Conservation (phyloP, 2,797 vertebrate species). For the Enteromius viviparus region DNA sequence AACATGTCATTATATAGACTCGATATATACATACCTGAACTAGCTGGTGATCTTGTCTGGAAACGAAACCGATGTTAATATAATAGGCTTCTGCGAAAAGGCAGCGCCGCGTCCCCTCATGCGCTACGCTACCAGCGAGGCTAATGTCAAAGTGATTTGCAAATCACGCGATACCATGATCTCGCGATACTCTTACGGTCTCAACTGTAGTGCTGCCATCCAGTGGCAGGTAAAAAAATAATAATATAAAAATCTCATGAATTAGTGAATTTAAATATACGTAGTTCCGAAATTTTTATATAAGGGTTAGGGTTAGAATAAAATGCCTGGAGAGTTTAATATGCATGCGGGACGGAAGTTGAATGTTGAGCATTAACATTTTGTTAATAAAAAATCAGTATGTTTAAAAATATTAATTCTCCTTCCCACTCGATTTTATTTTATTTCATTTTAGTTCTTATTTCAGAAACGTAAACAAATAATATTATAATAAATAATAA, state of each 20-base stretch:
- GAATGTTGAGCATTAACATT: not conserved
- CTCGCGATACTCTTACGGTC: not conserved
- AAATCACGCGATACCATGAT: not conserved
- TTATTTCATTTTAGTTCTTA: not conserved
- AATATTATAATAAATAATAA: not conserved
- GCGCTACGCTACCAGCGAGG: not conserved
- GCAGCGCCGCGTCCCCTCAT: not conserved
- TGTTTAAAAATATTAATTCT: not conserved
- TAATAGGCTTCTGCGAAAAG: not conserved
- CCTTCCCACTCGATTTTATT: not conserved
- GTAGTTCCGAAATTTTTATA: not conserved
- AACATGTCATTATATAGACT: not conserved
- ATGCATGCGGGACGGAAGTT: not conserved
- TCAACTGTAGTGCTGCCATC: not conserved
- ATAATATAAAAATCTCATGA: not conserved
- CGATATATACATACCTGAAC: slow-evolving; percentile 21
- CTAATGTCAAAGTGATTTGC: slow-evolving; percentile 20
- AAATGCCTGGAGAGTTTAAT: not conserved
- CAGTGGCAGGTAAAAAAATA: not conserved
- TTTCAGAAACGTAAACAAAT: not conserved
- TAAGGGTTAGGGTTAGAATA: not conserved
- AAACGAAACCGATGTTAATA: not conserved
- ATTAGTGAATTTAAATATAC: not conserved
- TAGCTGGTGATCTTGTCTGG: not conserved
- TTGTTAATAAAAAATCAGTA: not conserved